Base-by-base conservation (phyloP, 2,888 invertebrate genomes). In the Andrena bucephala region DNA sequence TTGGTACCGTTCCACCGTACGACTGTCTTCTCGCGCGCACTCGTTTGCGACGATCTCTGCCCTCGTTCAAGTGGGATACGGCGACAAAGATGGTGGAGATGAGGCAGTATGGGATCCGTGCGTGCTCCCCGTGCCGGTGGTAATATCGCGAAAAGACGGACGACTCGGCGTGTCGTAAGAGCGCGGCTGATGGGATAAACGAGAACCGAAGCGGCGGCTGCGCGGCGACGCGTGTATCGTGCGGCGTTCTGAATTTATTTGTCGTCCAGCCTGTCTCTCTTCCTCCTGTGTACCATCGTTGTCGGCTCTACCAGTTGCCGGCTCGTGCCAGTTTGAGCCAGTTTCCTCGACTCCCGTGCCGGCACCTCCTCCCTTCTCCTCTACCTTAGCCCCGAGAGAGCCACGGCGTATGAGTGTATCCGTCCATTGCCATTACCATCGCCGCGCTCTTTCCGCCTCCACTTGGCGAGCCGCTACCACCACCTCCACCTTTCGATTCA, bases 281-380 rank as follows among this genome's bases (percentile, higher is more conserved):
- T 72, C 77, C 71, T 74, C 75, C 31, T 66, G 31, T 71, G 66
- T 36, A 50, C 69, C 84, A 62, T 73, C 83, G 87, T 79, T 86
- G 89, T 89, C 86, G 84, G 80, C 65, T 89, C 78, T 73, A 85
- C 85, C 75, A 78, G 77, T 77, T 71, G 86, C 89, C 86, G 90
- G 92, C 90, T 92, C 75, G 81, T 80, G 90, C 93, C 92, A 90
- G 93, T 93, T 92, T 85, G 72, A 93, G 91, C 92, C 92, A 90
- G 92, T 93, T 93, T 88, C 76, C 77, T 81, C n/a, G 72, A 82
- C 82, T 80, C 69, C 84, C 78, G 87, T 83, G 76, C 82, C 67
- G 66, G 77, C 42, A 60, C 67, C 81, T 70, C 78, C 83, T 75
- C 74, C 74, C 67, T 33, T 62, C 48, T 70, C 73, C 78, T 71